phyloP scores from a whole-genome alignment of 2,888 invertebrate genomes.

The Microplitis deprimator region DNA sequence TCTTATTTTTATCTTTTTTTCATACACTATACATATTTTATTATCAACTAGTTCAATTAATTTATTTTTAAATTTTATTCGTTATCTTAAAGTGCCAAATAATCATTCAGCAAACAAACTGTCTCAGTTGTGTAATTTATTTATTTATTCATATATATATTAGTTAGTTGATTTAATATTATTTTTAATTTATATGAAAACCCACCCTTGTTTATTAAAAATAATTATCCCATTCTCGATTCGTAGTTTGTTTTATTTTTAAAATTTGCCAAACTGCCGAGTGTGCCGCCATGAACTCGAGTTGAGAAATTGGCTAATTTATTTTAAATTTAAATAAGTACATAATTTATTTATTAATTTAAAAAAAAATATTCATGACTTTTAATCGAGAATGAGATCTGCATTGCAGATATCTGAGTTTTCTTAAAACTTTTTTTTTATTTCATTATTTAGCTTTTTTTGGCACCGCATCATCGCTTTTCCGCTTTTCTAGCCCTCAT shows the following conservation, averaged over 20 bases:
- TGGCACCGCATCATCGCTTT: neutral
- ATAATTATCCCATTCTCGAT: constrained; percentile 23
- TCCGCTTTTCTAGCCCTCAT: too few species aligned
- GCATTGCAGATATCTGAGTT: constrained; percentile 5
- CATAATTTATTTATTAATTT: constrained; percentile 16
- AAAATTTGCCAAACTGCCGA: constrained; percentile 40
- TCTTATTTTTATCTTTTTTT: constrained; percentile 7
- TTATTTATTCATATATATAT: neutral
- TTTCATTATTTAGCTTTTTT: neutral
- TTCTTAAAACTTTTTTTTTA: neutral
- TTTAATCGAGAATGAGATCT: constrained; percentile 16
- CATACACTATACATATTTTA: constrained; percentile 39
- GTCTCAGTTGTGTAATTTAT: neutral
- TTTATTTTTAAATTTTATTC: constrained; percentile 4
- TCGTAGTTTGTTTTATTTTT: constrained; percentile 11
- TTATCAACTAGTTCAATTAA: constrained; percentile 4
- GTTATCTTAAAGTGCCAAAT: constrained; percentile 9
- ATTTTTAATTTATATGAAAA: neutral
- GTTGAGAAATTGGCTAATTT: constrained; percentile 7
- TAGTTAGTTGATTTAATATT: neutral
- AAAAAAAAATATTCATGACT: neutral
- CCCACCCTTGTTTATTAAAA: constrained; percentile 1
- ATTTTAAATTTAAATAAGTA: constrained; percentile 38
- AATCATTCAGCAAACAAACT: constrained; percentile 25
- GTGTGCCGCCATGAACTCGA: constrained; percentile 49